Base-by-base conservation (phyloP, 2,888 invertebrate species). In the Hemaris fuciformis region DNA sequence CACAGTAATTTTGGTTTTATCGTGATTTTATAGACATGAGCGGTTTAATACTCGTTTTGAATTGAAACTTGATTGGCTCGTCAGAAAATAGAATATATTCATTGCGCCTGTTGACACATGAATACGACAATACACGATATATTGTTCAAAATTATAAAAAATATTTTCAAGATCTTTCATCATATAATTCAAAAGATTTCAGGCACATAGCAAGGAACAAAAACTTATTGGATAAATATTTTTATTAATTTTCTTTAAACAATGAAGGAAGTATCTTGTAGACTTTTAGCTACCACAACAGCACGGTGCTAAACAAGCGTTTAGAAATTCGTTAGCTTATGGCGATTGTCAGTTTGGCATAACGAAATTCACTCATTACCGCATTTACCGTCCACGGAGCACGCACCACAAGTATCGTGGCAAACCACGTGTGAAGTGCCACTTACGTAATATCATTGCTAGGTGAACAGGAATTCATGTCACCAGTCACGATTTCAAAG, bases 381-480 rank as follows among this genome's bases (percentile, higher is more conserved):
- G 27, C 5, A 20, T 13, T 31, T 6, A 59, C 31, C n/a, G 20
- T 45, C 7, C 27, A 45, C 45, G n/a, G 57, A 41, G 8, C 31
- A 10, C 13, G n/a, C 27, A 58, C 10, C 45, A 25, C 43, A 57
- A 45, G 57, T 18, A 60, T 61, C 59, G 43, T 45, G 57, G 57
- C 60, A 61, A 61, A 59, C 61, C 64, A 66, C 62, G 66, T 65
- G 67, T 67, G 53, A 59, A 63, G 23, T 43, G 56, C 10, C 23
- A 31, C 64, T 66, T 64, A 65, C 61, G 64, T 61, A 66, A 67
- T 46, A 56, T 31, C 20, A 59, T 42, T 62, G 25, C 62, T 59
- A 15, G 57, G 66, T 68, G 68, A 60, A 84, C 87, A 25, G 2
- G 15, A 43, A 27, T 58, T 10, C 5, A 58, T 20, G 13, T 1